Conservation (phyloP, 2,888 invertebrate species). For the Imbricaverruca yamaguchii region DNA sequence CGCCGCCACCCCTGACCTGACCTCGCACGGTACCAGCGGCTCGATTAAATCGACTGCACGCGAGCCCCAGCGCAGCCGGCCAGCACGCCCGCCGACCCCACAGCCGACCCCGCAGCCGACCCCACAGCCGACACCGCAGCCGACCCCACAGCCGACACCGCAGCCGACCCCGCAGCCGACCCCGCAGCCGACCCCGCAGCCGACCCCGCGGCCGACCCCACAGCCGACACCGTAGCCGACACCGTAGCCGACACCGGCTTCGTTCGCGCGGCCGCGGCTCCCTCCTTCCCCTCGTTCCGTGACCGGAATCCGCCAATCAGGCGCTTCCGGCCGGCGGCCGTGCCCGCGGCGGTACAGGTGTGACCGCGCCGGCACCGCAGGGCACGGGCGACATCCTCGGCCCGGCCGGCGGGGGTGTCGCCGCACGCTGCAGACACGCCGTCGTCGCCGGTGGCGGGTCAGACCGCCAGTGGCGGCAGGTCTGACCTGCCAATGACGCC, state of each 20-base stretch:
- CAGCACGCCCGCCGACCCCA: too few species aligned
- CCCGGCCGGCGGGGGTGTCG: too few species aligned
- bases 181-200: too few species aligned
- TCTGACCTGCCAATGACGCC: not conserved
- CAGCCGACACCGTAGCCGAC: not conserved
- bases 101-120: not conserved
- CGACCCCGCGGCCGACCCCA: not conserved
- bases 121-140: not conserved
- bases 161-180: not conserved
- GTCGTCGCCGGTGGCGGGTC: too few species aligned
- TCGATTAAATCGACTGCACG: too few species aligned
- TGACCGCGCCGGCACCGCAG: not conserved
- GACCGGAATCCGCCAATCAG: slow-evolving; percentile 5
- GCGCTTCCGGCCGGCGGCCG: not conserved
- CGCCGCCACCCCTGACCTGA: too few species aligned
- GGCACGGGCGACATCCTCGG: too few species aligned
- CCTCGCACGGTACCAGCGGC: too few species aligned
- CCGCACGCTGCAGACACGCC: not conserved
- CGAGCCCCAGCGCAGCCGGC: too few species aligned
- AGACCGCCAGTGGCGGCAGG: too few species aligned
- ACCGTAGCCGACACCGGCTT: too few species aligned
- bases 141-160: not conserved
- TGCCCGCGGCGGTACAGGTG: not conserved
- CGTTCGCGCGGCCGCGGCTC: not conserved
- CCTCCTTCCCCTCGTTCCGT: too few species aligned